A percentile compares a stretch with the other conserved stretches of the same genome.
Conservation (phyloP, 1,140 invertebrate genomes). For the Gryllus bimaculatus region DNA sequence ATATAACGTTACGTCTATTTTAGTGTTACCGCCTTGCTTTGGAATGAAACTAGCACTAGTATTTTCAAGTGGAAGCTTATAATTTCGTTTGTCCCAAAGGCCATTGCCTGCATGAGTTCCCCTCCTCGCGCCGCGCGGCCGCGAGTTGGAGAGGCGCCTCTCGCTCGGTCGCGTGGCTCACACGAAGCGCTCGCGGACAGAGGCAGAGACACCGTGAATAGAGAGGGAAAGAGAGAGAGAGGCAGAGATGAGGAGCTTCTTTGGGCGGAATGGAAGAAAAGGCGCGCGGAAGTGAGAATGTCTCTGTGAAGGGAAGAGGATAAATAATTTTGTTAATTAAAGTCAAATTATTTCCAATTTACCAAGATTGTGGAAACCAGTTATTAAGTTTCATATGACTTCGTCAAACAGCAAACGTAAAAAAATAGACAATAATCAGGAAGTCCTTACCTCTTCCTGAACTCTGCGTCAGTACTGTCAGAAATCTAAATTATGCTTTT, state of each 20-base stretch:
- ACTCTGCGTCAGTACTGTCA: neutral
- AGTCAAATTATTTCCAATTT: conserved; percentile 14
- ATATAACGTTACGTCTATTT: too few species aligned
- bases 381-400: conserved; percentile 11
- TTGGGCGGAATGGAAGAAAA: neutral
- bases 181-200: neutral
- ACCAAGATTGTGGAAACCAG: conserved; percentile 10
- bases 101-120: too few species aligned
- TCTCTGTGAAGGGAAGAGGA: neutral
- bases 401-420: neutral
- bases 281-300: neutral
- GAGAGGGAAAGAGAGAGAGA: neutral
- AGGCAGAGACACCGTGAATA: neutral
- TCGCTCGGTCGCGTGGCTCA: neutral
- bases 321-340: conserved; percentile 12
- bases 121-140: too few species aligned
- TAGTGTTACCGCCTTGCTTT: too few species aligned
- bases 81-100: too few species aligned
- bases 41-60: too few species aligned
- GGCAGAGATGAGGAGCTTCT: neutral
- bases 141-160: too few species aligned
- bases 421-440: neutral
- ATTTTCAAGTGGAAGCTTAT: too few species aligned
- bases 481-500: neutral
- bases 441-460: neutral